Conservation (phyloP, 2,888 invertebrate species). For the Acrobasis repandana region DNA sequence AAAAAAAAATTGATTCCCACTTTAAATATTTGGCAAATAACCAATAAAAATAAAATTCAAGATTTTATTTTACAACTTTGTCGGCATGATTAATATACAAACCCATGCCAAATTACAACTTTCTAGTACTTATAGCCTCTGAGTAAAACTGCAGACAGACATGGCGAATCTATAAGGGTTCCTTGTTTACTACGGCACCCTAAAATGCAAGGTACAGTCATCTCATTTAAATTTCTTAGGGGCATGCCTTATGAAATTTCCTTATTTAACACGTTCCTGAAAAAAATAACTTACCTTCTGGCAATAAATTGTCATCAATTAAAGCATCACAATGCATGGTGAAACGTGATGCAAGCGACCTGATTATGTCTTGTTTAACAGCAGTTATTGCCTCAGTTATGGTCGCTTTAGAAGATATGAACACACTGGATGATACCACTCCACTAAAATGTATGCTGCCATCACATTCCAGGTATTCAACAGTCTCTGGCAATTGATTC, state of each 20-base stretch:
- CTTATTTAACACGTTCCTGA: not conserved
- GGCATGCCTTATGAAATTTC: not conserved
- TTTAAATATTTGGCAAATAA: no score
- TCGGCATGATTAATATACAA: no score
- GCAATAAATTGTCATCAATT: conserved; percentile 89
- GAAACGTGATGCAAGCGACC: conserved; percentile 92
- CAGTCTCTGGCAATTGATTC: conserved; percentile 68
- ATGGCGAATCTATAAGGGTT: no score
- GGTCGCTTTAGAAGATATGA: conserved; percentile 89
- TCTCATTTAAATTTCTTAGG: not conserved
- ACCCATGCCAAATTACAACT: no score
- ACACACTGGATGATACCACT: conserved; percentile 89
- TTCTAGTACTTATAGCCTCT: no score
- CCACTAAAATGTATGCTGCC: conserved; percentile 89
- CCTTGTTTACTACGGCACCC: no score
- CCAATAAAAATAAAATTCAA: no score
- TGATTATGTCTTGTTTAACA: conserved; percentile 91
- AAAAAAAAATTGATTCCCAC: no score
- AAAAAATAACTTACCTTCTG: conserved; percentile 81
- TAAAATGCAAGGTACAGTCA: no score
- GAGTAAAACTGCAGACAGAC: no score
- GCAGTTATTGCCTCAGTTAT: conserved; percentile 88
- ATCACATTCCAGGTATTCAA: conserved; percentile 82
- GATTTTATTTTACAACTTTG: no score
- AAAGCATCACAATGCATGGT: conserved; percentile 97